Conservation (phyloP, 2,888 invertebrate genomes). For the Sepiola atlantica region DNA sequence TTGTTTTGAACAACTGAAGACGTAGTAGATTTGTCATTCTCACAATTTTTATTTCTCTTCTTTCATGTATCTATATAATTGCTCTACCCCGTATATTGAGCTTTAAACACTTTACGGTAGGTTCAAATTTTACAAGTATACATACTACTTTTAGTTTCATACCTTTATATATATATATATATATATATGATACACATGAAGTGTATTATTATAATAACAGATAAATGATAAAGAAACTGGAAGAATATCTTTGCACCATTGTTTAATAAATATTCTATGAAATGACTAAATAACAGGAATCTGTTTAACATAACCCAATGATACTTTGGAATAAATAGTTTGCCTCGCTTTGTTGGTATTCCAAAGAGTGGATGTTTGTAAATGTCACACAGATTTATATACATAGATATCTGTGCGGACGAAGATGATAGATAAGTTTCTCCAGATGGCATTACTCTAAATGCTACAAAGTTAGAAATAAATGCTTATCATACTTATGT, state of each 20-base stretch:
- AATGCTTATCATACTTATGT: neutral
- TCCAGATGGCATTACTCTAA: neutral
- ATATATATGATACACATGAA: neutral
- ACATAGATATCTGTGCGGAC: neutral
- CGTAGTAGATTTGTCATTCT: too few species aligned
- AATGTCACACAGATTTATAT: neutral
- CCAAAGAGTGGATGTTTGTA: neutral
- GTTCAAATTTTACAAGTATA: too few species aligned
- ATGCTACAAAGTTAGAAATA: slow-evolving; percentile 32
- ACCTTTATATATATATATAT: neutral
- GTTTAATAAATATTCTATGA: neutral
- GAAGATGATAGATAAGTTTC: neutral
- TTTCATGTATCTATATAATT: too few species aligned
- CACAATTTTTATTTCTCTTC: too few species aligned
- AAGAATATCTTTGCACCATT: too few species aligned
- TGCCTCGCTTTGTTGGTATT: neutral
- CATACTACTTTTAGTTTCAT: too few species aligned
- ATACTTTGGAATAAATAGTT: neutral
- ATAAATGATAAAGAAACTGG: too few species aligned
- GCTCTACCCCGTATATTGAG: too few species aligned
- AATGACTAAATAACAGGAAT: neutral
- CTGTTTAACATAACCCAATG: neutral
- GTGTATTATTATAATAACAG: neutral
- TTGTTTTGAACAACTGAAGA: too few species aligned
- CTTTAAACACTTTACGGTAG: too few species aligned